phyloP scores from a whole-genome alignment of 1,140 invertebrate genomes.

The Platyura marginata region DNA sequence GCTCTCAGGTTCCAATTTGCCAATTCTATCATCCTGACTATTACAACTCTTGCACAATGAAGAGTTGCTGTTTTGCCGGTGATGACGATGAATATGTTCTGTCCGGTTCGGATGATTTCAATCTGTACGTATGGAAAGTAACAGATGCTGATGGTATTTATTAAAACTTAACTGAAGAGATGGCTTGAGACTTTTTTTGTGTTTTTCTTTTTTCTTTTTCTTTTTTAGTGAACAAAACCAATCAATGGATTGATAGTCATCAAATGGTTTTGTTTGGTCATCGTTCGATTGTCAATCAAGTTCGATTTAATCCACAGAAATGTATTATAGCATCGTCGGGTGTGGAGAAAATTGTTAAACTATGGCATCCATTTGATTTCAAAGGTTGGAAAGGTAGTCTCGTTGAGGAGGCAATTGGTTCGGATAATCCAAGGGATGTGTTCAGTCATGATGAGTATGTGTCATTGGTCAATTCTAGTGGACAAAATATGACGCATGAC shows the following conservation, averaged over 20 bases:
- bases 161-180: no score
- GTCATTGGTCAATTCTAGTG: constrained; percentile 57
- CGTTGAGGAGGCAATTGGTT: constrained; percentile 32
- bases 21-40: constrained; percentile 85
- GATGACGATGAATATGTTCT: constrained; percentile 73
- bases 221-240: constrained; percentile 17
- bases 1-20: constrained; percentile 44
- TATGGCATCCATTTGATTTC: constrained; percentile 60
- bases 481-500: constrained; percentile 56
- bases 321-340: constrained; percentile 82
- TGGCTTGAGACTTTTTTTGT: not conserved
- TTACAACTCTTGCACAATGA: constrained; percentile 94
- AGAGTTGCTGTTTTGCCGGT: constrained; percentile 88
- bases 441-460: constrained; percentile 78
- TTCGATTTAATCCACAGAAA: constrained; percentile 70
- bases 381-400: constrained; percentile 35
- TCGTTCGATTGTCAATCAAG: constrained; percentile 91
- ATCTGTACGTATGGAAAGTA: constrained; percentile 86
- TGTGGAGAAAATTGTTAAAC: constrained; percentile 88
- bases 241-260: constrained; percentile 40
- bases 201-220: not conserved
- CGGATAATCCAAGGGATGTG: constrained; percentile 50
- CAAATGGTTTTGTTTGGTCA: constrained; percentile 77
- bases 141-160: constrained; percentile 32
- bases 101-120: constrained; percentile 89